These are phyloP conservation scores for Hypomecis atomaria DNA, from an alignment of 2,888 invertebrate genomes.

Conservation along the genomic window DNA sequence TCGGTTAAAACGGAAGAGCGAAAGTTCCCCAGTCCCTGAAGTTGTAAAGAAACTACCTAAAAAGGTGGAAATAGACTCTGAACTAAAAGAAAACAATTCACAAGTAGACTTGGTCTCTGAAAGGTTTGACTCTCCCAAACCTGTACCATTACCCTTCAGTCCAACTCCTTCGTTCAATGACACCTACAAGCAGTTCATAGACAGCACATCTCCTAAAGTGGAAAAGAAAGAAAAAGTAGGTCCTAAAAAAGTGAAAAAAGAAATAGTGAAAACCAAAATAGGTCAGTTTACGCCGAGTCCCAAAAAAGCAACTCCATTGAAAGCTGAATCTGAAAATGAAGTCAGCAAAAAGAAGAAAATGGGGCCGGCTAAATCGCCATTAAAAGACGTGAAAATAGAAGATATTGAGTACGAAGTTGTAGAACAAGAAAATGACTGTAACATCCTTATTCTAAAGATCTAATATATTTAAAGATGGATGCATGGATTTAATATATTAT, in stretches of 20 bases:
- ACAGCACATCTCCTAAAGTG: slow-evolving; percentile 42
- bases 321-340: slow-evolving; percentile 1
- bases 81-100: slow-evolving; percentile 28
- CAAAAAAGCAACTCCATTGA: slow-evolving; percentile 9
- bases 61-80: slow-evolving; percentile 12
- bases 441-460: slow-evolving; percentile 73
- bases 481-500: too few relatives aligned
- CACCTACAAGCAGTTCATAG: slow-evolving; percentile 66
- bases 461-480: slow-evolving; percentile 17
- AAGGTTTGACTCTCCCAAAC: slow-evolving; percentile 21
- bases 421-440: slow-evolving; percentile 72
- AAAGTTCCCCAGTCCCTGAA: slow-evolving; percentile 44
- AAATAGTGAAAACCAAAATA: slow-evolving; percentile 61
- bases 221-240: neutral
- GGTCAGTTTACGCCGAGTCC: slow-evolving; percentile 59
- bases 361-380: neutral
- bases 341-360: slow-evolving; percentile 12
- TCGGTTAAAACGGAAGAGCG: slow-evolving; percentile 41
- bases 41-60: slow-evolving; percentile 31
- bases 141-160: slow-evolving; percentile 6
- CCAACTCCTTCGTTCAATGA: slow-evolving; percentile 65
- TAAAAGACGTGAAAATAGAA: slow-evolving; percentile 19
- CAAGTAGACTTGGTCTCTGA: slow-evolving; percentile 13
- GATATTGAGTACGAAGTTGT: slow-evolving; percentile 67
- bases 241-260: slow-evolving; percentile 45